Evolutionary conservation across 2,797 vertebrate species (phyloP), one percentile per base, ranked within the genome.

Genomic region (Sebastes trivittatus): DNA sequence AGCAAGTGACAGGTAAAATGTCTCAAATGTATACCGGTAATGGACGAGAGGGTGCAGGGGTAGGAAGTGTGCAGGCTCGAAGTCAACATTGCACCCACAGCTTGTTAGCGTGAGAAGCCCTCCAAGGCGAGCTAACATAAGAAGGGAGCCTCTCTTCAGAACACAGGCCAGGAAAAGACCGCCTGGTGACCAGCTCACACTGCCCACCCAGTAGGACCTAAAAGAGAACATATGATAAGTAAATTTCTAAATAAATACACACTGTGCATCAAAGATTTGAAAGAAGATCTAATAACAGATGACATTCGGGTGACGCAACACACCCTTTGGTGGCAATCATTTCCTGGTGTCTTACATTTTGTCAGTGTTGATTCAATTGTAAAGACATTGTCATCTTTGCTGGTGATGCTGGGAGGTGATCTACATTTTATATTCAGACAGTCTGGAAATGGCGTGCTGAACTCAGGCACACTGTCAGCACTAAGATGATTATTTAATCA

Each of bases 171-270:
- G 93, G 89, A 98, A 97, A 78, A 99, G 97, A 34, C 96, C 95
- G 55, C 95, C 95, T 2, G 96, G 88, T 5, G 97, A 97, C 98
- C 98, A 99, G 84, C 96, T 96, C 92, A 97, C 92, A 86, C 96
- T 96, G 1, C 95, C 95, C 69, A 99, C 97, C 98, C 98, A 99
- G 87, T 99, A 99, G 2, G 98, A 99, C 87, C 98, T 99, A 69
- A 77, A 70, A 66, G 25, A 86, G 7, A 73, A 54, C 11, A 55
- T 27, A 59, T 29, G 52, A 11, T 27, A 42, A 59, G 27, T 58
- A 7, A 1, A 20, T 63, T 22, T 61, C 7, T 30, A 67, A 68
- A 80, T 27, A 56, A 46, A 68, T 16, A 55, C 5, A 78, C 56
- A 34, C 20, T 73, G n/a, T 0, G 25, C 29, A 60, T 63, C 29